Evolutionary conservation across 1,140 invertebrate species (phyloP), one percentile per base, ranked within the genome.

Genomic region (Euura saliciscinereae): DNA sequence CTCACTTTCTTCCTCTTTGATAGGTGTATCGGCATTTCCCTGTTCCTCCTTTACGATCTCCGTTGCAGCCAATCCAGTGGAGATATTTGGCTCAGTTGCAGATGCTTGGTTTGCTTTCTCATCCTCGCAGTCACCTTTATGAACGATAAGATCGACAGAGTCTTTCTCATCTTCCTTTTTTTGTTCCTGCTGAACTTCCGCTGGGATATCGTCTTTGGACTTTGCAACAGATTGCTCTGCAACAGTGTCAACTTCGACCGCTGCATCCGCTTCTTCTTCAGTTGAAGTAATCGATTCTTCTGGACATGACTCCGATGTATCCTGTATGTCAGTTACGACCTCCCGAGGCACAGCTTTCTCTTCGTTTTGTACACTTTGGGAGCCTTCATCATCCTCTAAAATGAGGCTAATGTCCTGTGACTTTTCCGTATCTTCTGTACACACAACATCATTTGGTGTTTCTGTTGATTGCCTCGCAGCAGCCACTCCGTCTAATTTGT

Each of bases 331-430:
- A 13, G 44, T 8, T 8, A 44, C 72, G 13, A 69, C 42, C 2
- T 67, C 51, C 43, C 68, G 66, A 44, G 45, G 45, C 5, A 44
- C 13, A 46, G 68, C 51, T 43, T 78, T 73, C 51, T 75, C 77
- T n/a, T 43, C 10, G 43, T 67, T 44, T 67, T 67, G 28, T 10
- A 42, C 69, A 46, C 72, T 78, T 11, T 76, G 77, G 6, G 44
- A 75, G 68, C 79, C 79, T 46, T 80, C 80, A 3, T 82, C 80
- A 6, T 82, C 81, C 66, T 82, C 81, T 43, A 82, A 75, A 59
- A 82, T 82, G 44, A 80, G 72, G 70, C 80, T 80, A 44, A 82
- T 82, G n/a, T 82, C 81, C 66, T 80, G 80, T 2, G 81, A 82
- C 11, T 82, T 82, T 46, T 82, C 81, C 0, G 75, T 78, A 64